These are phyloP conservation scores for Centruroides sculpturatus DNA, from an alignment of 1,140 invertebrate genomes.

Conservation along the genomic window DNA sequence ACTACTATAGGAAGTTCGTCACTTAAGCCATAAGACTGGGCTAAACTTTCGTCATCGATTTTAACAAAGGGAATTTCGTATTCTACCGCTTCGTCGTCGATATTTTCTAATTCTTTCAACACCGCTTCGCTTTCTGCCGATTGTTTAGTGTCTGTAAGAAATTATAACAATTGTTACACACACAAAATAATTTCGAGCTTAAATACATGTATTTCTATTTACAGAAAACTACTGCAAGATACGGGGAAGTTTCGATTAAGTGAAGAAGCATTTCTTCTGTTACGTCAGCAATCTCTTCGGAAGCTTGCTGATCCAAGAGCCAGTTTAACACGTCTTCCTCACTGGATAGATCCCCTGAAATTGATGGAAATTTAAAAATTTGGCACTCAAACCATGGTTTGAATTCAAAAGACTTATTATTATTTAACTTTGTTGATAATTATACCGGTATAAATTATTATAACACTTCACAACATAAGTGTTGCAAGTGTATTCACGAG, in stretches of 20 bases:
- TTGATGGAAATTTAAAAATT: background rate
- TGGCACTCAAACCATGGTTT: no score
- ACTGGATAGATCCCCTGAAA: constrained; percentile 54
- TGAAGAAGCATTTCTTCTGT: constrained; percentile 86
- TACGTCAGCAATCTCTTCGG: constrained; percentile 89
- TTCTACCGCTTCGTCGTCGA: constrained; percentile 24
- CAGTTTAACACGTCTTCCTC: constrained; percentile 61
- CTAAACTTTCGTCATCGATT: constrained; percentile 23
- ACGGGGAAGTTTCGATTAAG: constrained; percentile 72
- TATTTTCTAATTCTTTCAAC: constrained; percentile 29
- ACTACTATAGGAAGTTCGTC: constrained; percentile 23
- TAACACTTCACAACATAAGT: no score
- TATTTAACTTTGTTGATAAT: no score
- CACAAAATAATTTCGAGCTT: background rate
- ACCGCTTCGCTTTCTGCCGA: constrained; percentile 19
- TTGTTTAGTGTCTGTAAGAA: constrained; percentile 37
- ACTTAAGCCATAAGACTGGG: constrained; percentile 21
- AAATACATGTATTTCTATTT: constrained; percentile 32
- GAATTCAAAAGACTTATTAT: no score
- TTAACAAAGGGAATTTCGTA: constrained; percentile 24
- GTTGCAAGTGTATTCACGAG: no score
- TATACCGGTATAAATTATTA: no score
- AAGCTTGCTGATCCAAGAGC: constrained; percentile 82
- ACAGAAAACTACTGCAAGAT: constrained; percentile 78
- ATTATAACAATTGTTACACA: no score